These are phyloP conservation scores for Graphium colonna DNA, from an alignment of 2,888 invertebrate species.

Conservation along the genomic window DNA sequence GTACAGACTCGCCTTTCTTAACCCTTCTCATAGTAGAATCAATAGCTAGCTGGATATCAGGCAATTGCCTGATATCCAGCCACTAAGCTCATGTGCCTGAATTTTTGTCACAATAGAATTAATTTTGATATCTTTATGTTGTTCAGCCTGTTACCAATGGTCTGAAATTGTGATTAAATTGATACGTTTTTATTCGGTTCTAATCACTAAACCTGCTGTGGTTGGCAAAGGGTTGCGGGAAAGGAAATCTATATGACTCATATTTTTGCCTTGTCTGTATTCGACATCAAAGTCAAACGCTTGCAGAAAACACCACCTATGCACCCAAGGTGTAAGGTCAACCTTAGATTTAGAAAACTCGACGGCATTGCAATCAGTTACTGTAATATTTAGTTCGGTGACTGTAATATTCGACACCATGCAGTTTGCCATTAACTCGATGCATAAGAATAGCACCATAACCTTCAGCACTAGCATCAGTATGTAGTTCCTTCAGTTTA, in stretches of 20 bases:
- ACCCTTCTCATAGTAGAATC: neutral
- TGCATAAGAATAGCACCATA: constrained; percentile 28
- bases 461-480: constrained; percentile 30
- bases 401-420: constrained; percentile 24
- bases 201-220: neutral
- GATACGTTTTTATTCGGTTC: neutral
- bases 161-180: neutral
- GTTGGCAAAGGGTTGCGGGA: neutral
- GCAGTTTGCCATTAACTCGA: constrained; percentile 1
- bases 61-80: neutral
- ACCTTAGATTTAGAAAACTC: constrained; percentile 25
- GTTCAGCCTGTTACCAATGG: neutral
- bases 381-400: constrained; percentile 27
- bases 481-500: constrained; percentile 18
- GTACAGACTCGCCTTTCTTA: no score
- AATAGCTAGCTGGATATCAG: neutral
- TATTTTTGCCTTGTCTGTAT: neutral
- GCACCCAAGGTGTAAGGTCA: constrained; percentile 27
- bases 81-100: neutral
- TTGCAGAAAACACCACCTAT: constrained; percentile 24
- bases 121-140: neutral
- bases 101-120: neutral
- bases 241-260: neutral
- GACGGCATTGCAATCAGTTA: constrained; percentile 29
- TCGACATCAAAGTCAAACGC: neutral